These are phyloP conservation scores for Muscicapa adusta DNA, from an alignment of 2,113 vertebrate genomes.

Conservation along the genomic window DNA sequence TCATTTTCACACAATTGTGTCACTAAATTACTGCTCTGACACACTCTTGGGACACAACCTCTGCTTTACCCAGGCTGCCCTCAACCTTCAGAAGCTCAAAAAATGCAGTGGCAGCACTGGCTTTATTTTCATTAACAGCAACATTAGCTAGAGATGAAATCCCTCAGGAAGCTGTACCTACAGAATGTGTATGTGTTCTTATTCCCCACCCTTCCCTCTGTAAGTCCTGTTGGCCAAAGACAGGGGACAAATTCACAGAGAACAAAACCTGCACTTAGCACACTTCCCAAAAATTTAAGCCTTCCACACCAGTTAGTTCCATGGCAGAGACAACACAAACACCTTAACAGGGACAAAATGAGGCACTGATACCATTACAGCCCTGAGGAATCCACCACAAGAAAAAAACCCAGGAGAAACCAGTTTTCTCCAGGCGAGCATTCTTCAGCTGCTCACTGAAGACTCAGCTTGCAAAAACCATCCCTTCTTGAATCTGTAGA, in stretches of 20 bases:
- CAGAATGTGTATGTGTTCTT: fast-evolving
- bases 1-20: neutral
- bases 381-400: neutral
- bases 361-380: fast-evolving
- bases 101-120: neutral
- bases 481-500: neutral
- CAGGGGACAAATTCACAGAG: neutral
- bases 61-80: neutral
- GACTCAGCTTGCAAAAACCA: neutral
- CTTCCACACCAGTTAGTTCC: neutral
- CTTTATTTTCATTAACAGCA: neutral
- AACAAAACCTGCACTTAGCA: neutral
- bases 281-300: neutral
- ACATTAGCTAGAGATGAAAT: neutral
- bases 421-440: neutral
- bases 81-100: neutral
- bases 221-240: neutral
- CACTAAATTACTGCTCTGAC: neutral
- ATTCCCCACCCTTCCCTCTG: neutral
- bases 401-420: neutral
- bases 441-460: neutral
- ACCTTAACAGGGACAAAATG: neutral
- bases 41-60: neutral
- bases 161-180: neutral
- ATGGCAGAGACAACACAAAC: neutral